Conservation (phyloP, 2,797 vertebrate species). For the Takifugu ocellatus region DNA sequence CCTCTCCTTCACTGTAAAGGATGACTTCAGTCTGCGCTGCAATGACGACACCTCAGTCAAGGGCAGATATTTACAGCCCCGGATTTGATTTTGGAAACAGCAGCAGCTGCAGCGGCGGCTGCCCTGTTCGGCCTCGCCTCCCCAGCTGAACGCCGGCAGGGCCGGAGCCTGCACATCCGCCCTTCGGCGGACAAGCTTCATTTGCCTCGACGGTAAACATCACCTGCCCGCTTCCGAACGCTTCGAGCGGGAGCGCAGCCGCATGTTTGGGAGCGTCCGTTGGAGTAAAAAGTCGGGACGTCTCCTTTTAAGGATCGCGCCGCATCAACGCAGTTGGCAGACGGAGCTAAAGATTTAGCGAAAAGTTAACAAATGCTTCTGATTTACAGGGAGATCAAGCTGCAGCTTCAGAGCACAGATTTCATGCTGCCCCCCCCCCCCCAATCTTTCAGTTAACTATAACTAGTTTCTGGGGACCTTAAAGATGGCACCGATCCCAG, state of each 20-base stretch:
- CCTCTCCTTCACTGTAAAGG: conserved; percentile 8
- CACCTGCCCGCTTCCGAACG: conserved; percentile 34
- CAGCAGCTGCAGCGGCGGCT: conserved; percentile 2
- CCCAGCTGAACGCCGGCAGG: conserved; percentile 36
- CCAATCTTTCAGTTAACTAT: conserved; percentile 1
- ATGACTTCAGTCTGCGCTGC: conserved; percentile 3
- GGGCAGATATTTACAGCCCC: conserved; percentile 13
- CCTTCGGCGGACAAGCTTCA: conserved; percentile 22
- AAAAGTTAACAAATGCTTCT: not conserved
- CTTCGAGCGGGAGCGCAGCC: conserved; percentile 10
- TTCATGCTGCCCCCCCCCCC: not conserved
- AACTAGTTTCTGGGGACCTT: conserved; percentile 6
- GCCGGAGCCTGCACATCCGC: conserved; percentile 26
- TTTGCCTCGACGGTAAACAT: conserved; percentile 39
- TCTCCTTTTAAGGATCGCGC: too few species aligned
- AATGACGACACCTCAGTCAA: not conserved
- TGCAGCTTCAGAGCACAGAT: too few species aligned
- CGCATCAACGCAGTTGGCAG: too few species aligned
- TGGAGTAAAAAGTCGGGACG: not conserved
- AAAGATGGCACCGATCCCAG: conserved; percentile 24
- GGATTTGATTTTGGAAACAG: conserved; percentile 15
- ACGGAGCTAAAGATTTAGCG: too few species aligned
- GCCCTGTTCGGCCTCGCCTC: conserved; percentile 29
- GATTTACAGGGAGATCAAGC: too few species aligned
- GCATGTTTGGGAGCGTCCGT: conserved; percentile 5